Evolutionary conservation across 2,797 vertebrate species (phyloP).

Genomic region (Lacerta bilineata): DNA sequence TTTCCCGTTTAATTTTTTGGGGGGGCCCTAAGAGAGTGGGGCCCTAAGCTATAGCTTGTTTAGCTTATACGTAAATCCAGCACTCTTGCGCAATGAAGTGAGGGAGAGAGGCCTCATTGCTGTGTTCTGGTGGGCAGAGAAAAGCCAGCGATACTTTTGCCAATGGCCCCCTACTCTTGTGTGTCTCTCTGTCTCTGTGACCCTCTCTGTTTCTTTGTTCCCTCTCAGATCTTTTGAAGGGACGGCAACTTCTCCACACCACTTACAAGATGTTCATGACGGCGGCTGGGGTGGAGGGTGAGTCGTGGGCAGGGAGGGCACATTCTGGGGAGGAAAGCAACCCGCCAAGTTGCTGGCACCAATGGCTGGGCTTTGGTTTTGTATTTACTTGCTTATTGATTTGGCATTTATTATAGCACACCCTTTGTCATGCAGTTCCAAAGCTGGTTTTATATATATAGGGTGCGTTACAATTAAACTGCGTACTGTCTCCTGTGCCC

Average conservation of each 20-base stretch:
- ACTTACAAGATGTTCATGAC: slow-evolving; percentile 98
- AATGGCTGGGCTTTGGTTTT: not conserved
- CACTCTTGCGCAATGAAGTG: no score
- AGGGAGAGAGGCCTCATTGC: no score
- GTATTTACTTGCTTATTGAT: not conserved
- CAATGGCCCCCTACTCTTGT: not conserved
- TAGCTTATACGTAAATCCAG: no score
- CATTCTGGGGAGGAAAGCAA: not conserved
- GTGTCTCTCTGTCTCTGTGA: not conserved
- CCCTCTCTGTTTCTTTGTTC: not conserved
- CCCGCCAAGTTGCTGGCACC: not conserved
- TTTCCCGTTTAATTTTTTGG: no score
- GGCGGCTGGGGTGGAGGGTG: slow-evolving; percentile 92
- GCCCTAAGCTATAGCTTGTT: no score
- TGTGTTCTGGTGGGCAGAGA: not conserved
- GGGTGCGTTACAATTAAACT: no score
- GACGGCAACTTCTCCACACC: slow-evolving; percentile 92
- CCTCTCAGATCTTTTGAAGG: slow-evolving; percentile 83
- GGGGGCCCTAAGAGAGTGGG: no score
- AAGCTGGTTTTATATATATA: no score
- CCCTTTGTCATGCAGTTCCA: no score
- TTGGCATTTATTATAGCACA: no score
- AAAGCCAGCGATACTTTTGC: not conserved
- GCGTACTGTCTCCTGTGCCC: no score
- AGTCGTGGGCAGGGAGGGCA: slow-evolving; percentile 62